Evolutionary conservation across 2,888 invertebrate genomes (phyloP).

Genomic region (Peribatodes rhomboidaria): DNA sequence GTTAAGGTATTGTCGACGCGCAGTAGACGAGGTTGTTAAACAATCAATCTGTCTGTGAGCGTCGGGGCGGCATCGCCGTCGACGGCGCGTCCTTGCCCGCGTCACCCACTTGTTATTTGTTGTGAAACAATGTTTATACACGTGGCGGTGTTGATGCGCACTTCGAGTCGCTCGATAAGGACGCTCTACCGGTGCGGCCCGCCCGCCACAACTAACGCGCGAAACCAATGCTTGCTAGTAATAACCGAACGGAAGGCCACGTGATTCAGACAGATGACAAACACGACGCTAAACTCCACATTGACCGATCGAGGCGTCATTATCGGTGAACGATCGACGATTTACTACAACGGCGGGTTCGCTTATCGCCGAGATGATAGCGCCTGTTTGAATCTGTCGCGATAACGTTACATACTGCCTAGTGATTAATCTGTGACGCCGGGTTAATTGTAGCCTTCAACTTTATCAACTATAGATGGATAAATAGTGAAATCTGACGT

Average conservation of each 20-base stretch:
- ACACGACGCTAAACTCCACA: constrained; percentile 69
- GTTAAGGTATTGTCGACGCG: constrained; percentile 54
- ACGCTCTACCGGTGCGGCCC: constrained; percentile 73
- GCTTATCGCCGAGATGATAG: constrained; percentile 43
- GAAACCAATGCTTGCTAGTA: constrained; percentile 71
- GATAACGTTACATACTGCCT: constrained; percentile 13
- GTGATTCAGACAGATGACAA: constrained; percentile 83
- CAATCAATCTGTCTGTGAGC: constrained; percentile 60
- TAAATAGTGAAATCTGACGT: constrained; percentile 3
- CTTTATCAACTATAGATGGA: constrained; percentile 8
- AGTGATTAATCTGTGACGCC: constrained; percentile 6
- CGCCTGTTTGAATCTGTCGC: constrained; percentile 27
- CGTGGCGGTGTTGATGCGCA: constrained; percentile 79
- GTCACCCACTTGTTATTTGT: constrained; percentile 81
- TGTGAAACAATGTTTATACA: constrained; percentile 85
- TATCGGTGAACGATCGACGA: constrained; percentile 64
- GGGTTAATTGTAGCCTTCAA: constrained; percentile 21
- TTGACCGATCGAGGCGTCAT: constrained; percentile 66
- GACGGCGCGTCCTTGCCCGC: constrained; percentile 73
- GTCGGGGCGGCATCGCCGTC: constrained; percentile 60
- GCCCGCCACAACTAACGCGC: constrained; percentile 80
- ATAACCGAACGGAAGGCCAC: constrained; percentile 79
- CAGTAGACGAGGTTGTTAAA: constrained; percentile 56
- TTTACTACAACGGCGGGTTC: constrained; percentile 43
- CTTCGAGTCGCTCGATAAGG: constrained; percentile 74